phyloP scores from a whole-genome alignment of 2,113 vertebrate genomes.

The Chamaetylas fuelleborni region DNA sequence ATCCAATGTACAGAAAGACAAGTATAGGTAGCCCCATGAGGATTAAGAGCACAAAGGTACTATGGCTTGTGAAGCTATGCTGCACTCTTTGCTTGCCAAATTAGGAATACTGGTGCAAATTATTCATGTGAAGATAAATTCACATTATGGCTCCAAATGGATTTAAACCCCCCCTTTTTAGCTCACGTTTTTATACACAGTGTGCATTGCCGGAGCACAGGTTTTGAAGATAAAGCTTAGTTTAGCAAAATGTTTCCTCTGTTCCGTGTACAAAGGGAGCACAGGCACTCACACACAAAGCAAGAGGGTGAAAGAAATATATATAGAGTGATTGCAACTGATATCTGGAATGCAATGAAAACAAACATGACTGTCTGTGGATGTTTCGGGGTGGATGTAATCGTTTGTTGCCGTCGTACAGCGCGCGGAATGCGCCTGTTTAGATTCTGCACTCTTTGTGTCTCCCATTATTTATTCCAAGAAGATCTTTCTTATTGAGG shows the following conservation, averaged over 20 bases:
- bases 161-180: neutral
- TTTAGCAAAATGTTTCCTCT: constrained; percentile 13
- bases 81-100: constrained; percentile 12
- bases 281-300: neutral
- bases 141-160: constrained; percentile 11
- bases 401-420: neutral
- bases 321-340: neutral
- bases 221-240: neutral
- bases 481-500: neutral
- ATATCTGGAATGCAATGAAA: constrained; percentile 46
- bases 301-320: neutral
- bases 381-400: constrained; percentile 16
- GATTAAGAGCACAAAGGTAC: constrained; percentile 59
- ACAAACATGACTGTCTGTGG: neutral
- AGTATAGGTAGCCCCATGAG: constrained; percentile 66
- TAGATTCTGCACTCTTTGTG: neutral
- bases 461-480: neutral
- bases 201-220: accelerated
- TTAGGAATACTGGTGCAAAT: constrained; percentile 10
- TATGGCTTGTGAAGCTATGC: neutral
- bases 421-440: neutral
- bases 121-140: constrained; percentile 33
- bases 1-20: constrained; percentile 74
- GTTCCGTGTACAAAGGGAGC: neutral
- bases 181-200: neutral